Percentiles rank a stretch among this genome's conserved stretches.
These are phyloP conservation scores for Platycercus adscitus DNA, from an alignment of 2,113 vertebrate genomes.

Conservation along the genomic window DNA sequence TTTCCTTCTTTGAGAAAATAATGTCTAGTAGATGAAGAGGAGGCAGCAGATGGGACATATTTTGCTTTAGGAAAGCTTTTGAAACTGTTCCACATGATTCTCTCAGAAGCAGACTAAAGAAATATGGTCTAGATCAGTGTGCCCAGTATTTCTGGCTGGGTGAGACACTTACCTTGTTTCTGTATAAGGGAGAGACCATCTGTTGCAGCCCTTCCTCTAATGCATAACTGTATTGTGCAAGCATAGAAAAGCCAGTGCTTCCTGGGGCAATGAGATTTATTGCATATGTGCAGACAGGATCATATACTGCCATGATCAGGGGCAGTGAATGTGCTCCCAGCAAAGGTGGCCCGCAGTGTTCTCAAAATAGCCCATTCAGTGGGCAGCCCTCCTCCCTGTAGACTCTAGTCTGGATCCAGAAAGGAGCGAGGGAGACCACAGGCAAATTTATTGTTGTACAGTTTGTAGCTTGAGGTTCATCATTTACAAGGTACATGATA, in stretches of 20 bases:
- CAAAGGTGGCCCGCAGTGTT: background rate
- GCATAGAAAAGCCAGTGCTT: background rate
- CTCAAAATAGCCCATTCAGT: background rate
- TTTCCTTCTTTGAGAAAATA: conserved; percentile 54
- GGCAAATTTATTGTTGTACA: background rate
- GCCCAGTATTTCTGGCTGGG: conserved; percentile 69
- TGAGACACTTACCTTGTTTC: conserved; percentile 58
- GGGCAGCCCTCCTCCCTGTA: background rate
- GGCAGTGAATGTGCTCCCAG: background rate
- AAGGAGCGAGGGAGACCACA: background rate
- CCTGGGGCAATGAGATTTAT: conserved; percentile 5
- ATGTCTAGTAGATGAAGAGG: conserved; percentile 48
- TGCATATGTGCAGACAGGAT: background rate
- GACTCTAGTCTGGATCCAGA: background rate
- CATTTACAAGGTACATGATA: background rate
- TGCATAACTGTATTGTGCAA: background rate
- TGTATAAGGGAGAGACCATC: conserved; percentile 50
- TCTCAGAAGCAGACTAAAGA: conserved; percentile 68
- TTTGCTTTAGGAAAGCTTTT: conserved; percentile 73
- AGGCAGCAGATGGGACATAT: conserved; percentile 69
- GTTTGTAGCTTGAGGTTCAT: background rate
- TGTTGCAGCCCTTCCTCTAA: conserved; percentile 41
- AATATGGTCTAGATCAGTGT: conserved; percentile 63
- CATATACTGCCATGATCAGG: background rate
- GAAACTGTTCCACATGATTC: conserved; percentile 68